A percentile compares a stretch with the other conserved stretches of the same genome.
These are phyloP conservation scores for Characodon lateralis DNA, from an alignment of 2,797 vertebrate species.

Conservation along the genomic window DNA sequence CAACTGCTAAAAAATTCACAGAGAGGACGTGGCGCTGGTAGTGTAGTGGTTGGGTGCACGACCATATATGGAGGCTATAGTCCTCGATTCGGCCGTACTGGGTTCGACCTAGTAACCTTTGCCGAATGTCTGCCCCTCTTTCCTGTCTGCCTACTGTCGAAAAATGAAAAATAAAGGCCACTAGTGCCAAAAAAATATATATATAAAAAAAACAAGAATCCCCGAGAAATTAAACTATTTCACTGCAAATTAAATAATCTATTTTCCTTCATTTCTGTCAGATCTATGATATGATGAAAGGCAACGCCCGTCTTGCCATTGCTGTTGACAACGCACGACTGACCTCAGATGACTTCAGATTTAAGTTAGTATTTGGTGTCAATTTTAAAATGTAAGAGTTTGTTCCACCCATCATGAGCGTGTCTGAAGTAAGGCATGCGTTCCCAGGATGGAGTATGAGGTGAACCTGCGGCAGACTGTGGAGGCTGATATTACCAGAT, in stretches of 20 bases:
- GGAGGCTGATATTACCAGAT: conserved; percentile 78
- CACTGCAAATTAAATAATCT: neutral
- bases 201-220: too few relatives aligned
- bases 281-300: conserved; percentile 77
- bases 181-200: too few relatives aligned
- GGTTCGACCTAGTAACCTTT: too few relatives aligned
- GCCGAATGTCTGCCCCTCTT: too few relatives aligned
- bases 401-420: neutral
- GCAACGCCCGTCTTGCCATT: conserved; percentile 78
- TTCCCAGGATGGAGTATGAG: conserved; percentile 81
- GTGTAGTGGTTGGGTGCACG: too few relatives aligned
- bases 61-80: too few relatives aligned
- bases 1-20: neutral
- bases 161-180: too few relatives aligned
- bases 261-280: conserved; percentile 45
- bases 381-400: neutral
- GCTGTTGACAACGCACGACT: conserved; percentile 83
- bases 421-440: conserved; percentile 5
- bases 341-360: conserved; percentile 84
- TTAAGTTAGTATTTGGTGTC: conserved; percentile 77
- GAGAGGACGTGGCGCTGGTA: neutral
- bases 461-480: conserved; percentile 80
- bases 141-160: too few relatives aligned
- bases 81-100: too few relatives aligned
- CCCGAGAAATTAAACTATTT: neutral